phyloP scores from a whole-genome alignment of 2,797 vertebrate species.

The Diplodus puntazzo region DNA sequence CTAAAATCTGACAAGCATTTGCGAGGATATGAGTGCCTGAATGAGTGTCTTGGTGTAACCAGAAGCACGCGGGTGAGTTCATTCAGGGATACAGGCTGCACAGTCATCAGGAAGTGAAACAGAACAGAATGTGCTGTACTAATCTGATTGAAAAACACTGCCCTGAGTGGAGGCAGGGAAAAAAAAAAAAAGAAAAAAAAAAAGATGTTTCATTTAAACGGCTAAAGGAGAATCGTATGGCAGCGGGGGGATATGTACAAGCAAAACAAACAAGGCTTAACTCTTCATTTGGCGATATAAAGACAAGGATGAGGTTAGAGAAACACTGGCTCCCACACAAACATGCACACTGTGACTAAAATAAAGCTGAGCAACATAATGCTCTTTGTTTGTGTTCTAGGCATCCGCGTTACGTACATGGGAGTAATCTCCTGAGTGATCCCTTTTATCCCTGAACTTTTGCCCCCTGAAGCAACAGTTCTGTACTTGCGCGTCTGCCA shows the following conservation, averaged over 20 bases:
- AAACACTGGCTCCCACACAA: slow-evolving; percentile 30
- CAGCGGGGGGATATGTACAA: slow-evolving; percentile 36
- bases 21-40: slow-evolving; percentile 58
- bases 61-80: slow-evolving; percentile 85
- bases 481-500: slow-evolving; percentile 50
- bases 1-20: slow-evolving; percentile 49
- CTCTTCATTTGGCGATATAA: slow-evolving; percentile 51
- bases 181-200: slow-evolving; percentile 68
- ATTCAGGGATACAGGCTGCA: slow-evolving; percentile 84
- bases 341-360: slow-evolving; percentile 60
- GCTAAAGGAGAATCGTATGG: slow-evolving; percentile 70
- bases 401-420: slow-evolving; percentile 73
- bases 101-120: slow-evolving; percentile 90
- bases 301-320: slow-evolving; percentile 37
- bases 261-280: slow-evolving; percentile 53
- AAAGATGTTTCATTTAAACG: slow-evolving; percentile 77
- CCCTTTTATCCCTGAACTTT: slow-evolving; percentile 80
- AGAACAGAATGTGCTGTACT: slow-evolving; percentile 90
- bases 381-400: slow-evolving; percentile 82
- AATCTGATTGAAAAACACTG: slow-evolving; percentile 89
- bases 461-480: slow-evolving; percentile 58
- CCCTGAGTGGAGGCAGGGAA: slow-evolving; percentile 79
- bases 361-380: slow-evolving; percentile 78
- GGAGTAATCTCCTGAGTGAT: slow-evolving; percentile 78
- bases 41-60: slow-evolving; percentile 78